Percentiles rank a stretch among this genome's conserved stretches.
Evolutionary conservation across 2,888 invertebrate genomes (phyloP).

Genomic region (Priocnemis perturbator): DNA sequence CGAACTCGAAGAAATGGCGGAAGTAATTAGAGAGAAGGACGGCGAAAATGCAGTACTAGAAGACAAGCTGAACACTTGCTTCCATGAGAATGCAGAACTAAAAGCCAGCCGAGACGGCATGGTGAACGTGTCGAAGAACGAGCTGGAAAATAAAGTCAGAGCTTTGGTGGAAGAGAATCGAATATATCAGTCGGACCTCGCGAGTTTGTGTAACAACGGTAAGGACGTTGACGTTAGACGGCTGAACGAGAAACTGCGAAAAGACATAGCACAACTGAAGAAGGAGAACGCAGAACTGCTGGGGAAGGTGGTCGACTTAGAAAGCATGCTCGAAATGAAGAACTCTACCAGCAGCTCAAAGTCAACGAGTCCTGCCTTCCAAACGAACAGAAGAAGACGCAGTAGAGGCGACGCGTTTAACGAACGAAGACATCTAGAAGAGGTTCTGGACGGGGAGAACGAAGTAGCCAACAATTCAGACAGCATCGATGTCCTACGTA

Average conservation of each 20-base stretch:
- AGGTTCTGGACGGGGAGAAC: constrained; percentile 32
- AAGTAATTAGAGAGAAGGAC: constrained; percentile 35
- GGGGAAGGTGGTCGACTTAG: constrained; percentile 44
- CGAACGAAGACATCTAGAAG: constrained; percentile 56
- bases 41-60: constrained; percentile 45
- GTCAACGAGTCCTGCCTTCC: constrained; percentile 55
- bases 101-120: constrained; percentile 13
- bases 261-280: constrained; percentile 24
- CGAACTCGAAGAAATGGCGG: constrained; percentile 74
- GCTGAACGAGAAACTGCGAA: not conserved
- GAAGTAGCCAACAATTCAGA: constrained; percentile 24
- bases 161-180: constrained; percentile 29
- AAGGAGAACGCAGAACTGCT: constrained; percentile 50
- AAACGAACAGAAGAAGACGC: constrained; percentile 47
- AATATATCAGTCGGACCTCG: not conserved
- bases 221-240: constrained; percentile 43
- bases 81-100: constrained; percentile 9
- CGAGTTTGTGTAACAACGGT: constrained; percentile 45
- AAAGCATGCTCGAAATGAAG: constrained; percentile 42
- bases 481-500: constrained; percentile 41
- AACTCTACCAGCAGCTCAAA: constrained; percentile 48
- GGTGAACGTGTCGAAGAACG: constrained; percentile 21
- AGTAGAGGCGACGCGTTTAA: constrained; percentile 60
- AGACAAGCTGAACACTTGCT: constrained; percentile 30
- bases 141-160: constrained; percentile 24